phyloP scores from a whole-genome alignment of 2,113 vertebrate genomes.

The Nesoenas mayeri region DNA sequence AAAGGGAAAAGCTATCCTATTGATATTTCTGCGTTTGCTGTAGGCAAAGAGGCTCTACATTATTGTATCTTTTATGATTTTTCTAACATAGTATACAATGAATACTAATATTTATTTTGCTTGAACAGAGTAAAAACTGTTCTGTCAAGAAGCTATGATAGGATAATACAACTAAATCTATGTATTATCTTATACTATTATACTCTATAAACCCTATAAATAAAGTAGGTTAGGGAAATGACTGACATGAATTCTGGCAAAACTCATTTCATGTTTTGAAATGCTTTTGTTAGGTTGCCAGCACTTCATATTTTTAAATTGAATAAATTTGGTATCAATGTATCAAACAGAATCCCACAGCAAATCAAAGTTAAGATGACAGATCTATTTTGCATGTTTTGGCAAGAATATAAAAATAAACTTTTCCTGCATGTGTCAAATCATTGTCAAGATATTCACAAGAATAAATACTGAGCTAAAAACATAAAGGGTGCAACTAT shows the following conservation, averaged over 20 bases:
- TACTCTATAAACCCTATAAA: neutral
- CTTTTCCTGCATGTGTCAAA: neutral
- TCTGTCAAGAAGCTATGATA: constrained; percentile 8
- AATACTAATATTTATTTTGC: neutral
- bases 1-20: neutral
- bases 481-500: neutral
- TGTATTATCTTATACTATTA: neutral
- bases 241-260: neutral
- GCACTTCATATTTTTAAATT: neutral
- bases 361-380: neutral
- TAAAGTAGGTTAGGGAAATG: neutral
- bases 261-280: neutral
- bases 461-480: neutral
- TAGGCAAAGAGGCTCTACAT: neutral
- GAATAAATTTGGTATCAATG: neutral
- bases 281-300: constrained; percentile 26
- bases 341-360: neutral
- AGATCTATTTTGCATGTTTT: neutral
- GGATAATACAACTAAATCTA: neutral
- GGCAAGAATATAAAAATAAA: constrained; percentile 11
- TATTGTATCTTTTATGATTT: neutral
- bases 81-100: neutral
- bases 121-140: neutral
- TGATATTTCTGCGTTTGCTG: neutral
- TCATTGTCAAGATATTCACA: neutral